Evolutionary conservation across 2,113 vertebrate species (phyloP), one percentile per base, ranked within the genome.

Genomic region (Dasyprocta punctata): DNA sequence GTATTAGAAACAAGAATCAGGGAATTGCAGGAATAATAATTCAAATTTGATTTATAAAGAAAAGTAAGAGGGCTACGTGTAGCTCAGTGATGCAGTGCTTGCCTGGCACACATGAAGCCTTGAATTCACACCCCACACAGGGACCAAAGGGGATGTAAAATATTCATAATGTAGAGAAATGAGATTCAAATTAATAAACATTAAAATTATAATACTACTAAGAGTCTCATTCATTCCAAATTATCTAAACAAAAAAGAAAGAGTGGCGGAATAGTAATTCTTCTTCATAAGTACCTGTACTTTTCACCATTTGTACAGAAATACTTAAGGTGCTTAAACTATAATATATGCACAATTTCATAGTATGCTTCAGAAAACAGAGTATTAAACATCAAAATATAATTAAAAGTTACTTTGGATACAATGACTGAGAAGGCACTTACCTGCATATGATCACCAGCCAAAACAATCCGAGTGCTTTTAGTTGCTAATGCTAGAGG

Each of bases 361-460:
- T 0, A 54, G 60, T 8, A 38, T 36, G 14, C 84, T 92, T 92
- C 60, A 71, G 82, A 92, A 92, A 92, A 81, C 0, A 83, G 54
- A 92, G 19, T 41, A 75, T 56, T 69, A 96, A 95, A 81, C 33
- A 82, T 13, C 26, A 81, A 94, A 61, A 65, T 63, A 19, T 8
- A 95, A 73, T 19, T 44, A 77, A 67, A 60, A 92, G 41, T 60
- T 82, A 44, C 61, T 49, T 84, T 73, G 7, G 11, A 3, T 24
- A 10, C 1, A 12, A 12, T n/a, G 78, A 67, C 10, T 54, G 16
- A 82, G 36, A 83, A 0, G 73, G n/a, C 49, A 60, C 96, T 98
- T 98, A 99, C 99, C 99, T 99, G 99, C 99, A 99, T 99, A 87
- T 99, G 99, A 98, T 99, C 99, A 98, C 99, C 99, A 95, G 99